Evolutionary conservation across 2,797 vertebrate species (phyloP).

Genomic region (Heliangelus exortis): DNA sequence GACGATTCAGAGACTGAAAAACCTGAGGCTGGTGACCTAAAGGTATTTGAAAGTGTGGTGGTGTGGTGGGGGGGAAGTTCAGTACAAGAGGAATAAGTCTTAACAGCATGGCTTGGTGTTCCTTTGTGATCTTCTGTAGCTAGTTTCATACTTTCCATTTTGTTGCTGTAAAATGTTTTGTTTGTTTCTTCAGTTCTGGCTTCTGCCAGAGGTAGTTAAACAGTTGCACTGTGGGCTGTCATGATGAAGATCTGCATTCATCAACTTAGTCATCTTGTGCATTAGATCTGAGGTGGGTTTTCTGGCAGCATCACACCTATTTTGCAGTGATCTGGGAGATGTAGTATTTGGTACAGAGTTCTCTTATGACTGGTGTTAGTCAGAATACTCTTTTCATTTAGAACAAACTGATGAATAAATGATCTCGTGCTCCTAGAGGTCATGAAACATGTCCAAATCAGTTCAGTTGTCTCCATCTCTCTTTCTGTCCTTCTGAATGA

Average conservation of each 20-base stretch:
- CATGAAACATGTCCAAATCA: background rate
- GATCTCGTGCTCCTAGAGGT: background rate
- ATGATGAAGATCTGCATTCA: background rate
- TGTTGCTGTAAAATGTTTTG: background rate
- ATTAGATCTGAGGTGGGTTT: background rate
- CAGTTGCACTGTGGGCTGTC: background rate
- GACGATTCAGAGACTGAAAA: constrained; percentile 95
- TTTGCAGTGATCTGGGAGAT: background rate
- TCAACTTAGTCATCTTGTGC: background rate
- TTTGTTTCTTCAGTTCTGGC: background rate
- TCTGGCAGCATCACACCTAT: background rate
- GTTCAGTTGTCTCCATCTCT: background rate
- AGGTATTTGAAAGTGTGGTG: constrained; percentile 90
- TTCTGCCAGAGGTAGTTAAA: background rate
- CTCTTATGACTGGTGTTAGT: background rate
- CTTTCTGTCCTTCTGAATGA: background rate
- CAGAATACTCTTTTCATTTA: background rate
- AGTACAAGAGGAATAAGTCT: constrained; percentile 46
- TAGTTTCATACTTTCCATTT: background rate
- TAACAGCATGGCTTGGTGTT: constrained; percentile 59
- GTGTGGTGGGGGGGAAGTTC: constrained; percentile 67
- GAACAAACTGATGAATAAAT: background rate
- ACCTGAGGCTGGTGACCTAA: constrained; percentile 91
- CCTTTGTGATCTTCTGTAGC: background rate
- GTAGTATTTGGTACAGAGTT: background rate